Conservation (phyloP, 2,888 invertebrate species). For the Dryobota labecula region DNA sequence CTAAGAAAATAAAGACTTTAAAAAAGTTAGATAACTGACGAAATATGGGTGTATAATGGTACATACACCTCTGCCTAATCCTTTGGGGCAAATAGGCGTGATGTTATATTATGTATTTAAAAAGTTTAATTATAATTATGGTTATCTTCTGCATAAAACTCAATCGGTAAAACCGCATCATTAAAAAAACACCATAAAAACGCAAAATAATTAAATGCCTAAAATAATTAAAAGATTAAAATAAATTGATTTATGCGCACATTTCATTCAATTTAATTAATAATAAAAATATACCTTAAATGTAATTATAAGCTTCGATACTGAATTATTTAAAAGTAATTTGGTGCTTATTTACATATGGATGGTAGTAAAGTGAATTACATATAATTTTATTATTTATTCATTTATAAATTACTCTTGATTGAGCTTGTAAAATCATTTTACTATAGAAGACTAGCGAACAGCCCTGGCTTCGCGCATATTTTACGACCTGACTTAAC, state of each 20-base stretch:
- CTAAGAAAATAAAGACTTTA: no score
- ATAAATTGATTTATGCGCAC: conserved; percentile 14
- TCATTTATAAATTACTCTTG: conserved; percentile 4
- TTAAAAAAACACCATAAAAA: conserved; percentile 22
- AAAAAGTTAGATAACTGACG: background rate
- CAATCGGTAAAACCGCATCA: conserved; percentile 4
- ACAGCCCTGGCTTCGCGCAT: background rate
- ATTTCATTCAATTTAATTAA: conserved; percentile 4
- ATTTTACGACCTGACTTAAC: background rate
- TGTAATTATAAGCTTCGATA: conserved; percentile 43
- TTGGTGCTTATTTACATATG: conserved; percentile 40
- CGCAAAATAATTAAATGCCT: background rate
- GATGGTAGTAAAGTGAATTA: conserved; percentile 30
- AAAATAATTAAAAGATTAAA: conserved; percentile 8
- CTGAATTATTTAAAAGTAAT: conserved; percentile 59
- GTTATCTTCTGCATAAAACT: background rate
- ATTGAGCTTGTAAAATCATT: background rate
- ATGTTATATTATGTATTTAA: background rate
- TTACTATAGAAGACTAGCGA: background rate
- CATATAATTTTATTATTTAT: background rate
- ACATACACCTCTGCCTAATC: background rate
- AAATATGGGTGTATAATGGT: background rate
- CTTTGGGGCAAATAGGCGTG: background rate
- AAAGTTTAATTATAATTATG: background rate
- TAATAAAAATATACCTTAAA: conserved; percentile 1